phyloP scores from a whole-genome alignment of 92 coral and sea anemone species.

The Heliopora coerulea region DNA sequence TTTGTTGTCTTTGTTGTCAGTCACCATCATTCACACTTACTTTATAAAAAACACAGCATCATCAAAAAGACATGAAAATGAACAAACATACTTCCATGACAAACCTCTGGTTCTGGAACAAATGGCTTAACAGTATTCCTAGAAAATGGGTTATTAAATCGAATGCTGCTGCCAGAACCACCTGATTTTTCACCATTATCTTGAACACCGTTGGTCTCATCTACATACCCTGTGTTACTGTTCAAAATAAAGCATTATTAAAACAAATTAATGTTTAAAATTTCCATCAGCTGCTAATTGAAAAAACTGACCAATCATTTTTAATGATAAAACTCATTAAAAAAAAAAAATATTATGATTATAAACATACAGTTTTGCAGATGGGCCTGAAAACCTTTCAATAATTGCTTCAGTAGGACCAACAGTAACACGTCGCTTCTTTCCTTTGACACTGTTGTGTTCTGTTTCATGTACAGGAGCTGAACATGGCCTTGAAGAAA shows the following conservation, averaged over 20 bases:
- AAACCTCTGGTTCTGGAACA: conserved; percentile 22
- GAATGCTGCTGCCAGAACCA: conserved; percentile 27
- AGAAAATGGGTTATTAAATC: conserved; percentile 25
- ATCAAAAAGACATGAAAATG: too few species aligned
- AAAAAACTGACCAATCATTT: too few species aligned
- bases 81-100: neutral
- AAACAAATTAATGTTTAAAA: neutral
- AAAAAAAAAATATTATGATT: neutral
- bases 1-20: too few species aligned
- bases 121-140: conserved; percentile 22
- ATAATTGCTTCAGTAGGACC: conserved; percentile 8
- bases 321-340: neutral
- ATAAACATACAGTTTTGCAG: conserved; percentile 4
- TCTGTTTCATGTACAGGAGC: conserved; percentile 53
- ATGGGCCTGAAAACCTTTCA: conserved; percentile 9
- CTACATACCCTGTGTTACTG: conserved; percentile 30
- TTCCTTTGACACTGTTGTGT: conserved; percentile 20
- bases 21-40: too few species aligned
- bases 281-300: too few species aligned
- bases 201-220: conserved; percentile 6
- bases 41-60: too few species aligned
- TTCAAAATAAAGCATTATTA: neutral
- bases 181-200: conserved; percentile 18
- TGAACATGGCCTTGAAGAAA: conserved; percentile 63
- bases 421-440: conserved; percentile 34